phyloP scores from a whole-genome alignment of 2,113 vertebrate genomes.

The Camelus dromedarius region DNA sequence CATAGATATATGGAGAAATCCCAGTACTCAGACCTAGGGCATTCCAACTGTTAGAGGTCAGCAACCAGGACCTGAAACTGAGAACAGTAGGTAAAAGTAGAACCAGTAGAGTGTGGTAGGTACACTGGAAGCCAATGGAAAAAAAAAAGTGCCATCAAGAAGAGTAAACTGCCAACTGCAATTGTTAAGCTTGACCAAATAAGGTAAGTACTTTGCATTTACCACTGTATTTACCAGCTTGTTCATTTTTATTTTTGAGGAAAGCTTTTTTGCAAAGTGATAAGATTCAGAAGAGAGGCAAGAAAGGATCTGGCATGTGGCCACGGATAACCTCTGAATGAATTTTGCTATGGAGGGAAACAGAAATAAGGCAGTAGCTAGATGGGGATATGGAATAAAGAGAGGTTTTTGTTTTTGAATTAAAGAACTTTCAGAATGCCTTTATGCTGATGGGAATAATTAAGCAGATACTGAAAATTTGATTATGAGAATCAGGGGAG shows the following conservation, averaged over 20 bases:
- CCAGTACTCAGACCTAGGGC: background rate
- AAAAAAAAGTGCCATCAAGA: background rate
- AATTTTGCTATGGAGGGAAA: background rate
- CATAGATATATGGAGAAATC: background rate
- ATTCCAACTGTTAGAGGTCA: background rate
- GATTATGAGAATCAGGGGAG: background rate
- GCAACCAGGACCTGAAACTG: background rate
- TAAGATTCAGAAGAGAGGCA: background rate
- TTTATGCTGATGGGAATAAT: background rate
- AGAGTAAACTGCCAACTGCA: background rate
- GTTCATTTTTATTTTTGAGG: background rate
- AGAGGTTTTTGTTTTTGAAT: background rate
- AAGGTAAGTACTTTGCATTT: background rate
- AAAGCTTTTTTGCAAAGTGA: background rate
- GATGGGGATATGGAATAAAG: background rate
- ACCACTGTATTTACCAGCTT: background rate
- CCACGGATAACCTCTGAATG: background rate
- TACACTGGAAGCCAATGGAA: background rate
- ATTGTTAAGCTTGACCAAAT: background rate
- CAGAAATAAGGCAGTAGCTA: background rate
- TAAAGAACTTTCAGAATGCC: background rate
- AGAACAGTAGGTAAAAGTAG: background rate
- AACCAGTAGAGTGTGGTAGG: background rate
- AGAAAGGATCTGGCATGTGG: background rate
- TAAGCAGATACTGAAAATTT: background rate